Conservation (phyloP, 2,113 vertebrate species). For the Chloroceryle aenea region DNA sequence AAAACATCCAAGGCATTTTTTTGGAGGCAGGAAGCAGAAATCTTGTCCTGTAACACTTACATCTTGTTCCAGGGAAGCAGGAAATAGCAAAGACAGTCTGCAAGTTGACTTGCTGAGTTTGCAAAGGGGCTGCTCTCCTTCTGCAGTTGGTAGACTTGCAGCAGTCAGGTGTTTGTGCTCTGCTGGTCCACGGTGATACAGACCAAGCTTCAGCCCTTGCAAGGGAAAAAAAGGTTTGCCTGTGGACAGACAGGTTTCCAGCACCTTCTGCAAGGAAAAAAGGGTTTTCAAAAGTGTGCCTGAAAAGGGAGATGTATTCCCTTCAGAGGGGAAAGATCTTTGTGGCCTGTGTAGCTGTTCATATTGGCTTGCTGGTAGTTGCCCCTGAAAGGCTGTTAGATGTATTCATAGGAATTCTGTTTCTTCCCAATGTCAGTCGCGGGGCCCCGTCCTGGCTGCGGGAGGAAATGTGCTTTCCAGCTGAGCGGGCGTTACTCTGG, state of each 20-base stretch:
- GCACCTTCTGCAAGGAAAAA: background rate
- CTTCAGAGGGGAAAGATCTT: background rate
- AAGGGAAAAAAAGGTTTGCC: background rate
- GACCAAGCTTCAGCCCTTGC: background rate
- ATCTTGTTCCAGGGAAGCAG: background rate
- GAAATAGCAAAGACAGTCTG: background rate
- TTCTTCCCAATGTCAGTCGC: background rate
- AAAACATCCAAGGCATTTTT: background rate
- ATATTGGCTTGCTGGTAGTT: background rate
- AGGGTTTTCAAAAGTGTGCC: background rate
- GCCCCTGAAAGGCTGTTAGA: background rate
- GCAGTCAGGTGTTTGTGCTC: fast-evolving
- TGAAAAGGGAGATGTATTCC: background rate
- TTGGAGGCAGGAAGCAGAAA: background rate
- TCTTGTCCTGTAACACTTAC: background rate
- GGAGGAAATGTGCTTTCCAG: background rate
- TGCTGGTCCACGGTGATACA: background rate
- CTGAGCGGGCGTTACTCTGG: background rate
- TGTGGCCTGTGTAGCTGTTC: background rate
- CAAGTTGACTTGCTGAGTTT: background rate
- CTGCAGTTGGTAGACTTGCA: background rate
- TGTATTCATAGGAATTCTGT: background rate
- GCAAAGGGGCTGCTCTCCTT: background rate
- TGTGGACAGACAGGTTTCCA: background rate
- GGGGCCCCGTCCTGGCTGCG: background rate